Conservation (phyloP, 2,113 vertebrate genomes). For the Tachycineta bicolor region DNA sequence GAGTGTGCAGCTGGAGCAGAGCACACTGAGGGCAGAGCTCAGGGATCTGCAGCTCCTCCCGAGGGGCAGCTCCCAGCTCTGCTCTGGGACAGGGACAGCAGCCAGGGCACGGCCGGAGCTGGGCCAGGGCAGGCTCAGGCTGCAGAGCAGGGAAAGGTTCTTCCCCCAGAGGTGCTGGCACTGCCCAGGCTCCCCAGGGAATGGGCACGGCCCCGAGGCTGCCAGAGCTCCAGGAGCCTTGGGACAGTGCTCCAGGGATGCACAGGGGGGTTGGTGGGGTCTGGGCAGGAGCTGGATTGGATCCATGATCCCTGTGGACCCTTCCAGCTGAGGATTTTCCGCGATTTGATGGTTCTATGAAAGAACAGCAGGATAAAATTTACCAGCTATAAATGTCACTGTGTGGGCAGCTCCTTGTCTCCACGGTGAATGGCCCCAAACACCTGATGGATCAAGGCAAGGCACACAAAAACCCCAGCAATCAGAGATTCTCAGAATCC, state of each 20-base stretch:
- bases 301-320: neutral
- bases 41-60: neutral
- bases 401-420: neutral
- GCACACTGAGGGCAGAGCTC: neutral
- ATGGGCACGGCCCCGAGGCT: neutral
- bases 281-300: neutral
- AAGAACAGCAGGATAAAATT: neutral
- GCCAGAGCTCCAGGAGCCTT: neutral
- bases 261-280: rapidly evolving
- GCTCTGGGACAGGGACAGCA: neutral
- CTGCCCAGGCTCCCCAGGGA: neutral
- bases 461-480: neutral
- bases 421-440: neutral
- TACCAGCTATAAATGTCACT: no score
- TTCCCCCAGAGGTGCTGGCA: neutral
- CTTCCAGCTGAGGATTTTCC: neutral
- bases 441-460: neutral
- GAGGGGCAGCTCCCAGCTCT: neutral
- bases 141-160: neutral
- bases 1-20: neutral
- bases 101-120: neutral
- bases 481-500: neutral
- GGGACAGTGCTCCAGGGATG: neutral
- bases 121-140: neutral
- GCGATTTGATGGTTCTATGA: rapidly evolving